Conservation (phyloP, 2,113 vertebrate genomes). For the Onychostoma macrolepis region DNA sequence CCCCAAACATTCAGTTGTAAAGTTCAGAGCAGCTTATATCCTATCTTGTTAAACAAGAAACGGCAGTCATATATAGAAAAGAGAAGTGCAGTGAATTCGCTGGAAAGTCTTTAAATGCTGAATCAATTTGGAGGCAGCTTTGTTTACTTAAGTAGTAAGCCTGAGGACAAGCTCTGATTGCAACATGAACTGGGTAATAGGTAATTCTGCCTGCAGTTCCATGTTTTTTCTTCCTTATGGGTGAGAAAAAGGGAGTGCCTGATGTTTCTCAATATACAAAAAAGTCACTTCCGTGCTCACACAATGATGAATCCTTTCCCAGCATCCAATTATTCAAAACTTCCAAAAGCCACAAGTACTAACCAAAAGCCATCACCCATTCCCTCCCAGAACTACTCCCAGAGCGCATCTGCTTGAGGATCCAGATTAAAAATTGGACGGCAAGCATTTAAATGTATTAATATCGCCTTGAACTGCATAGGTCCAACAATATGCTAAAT, state of each 20-base stretch:
- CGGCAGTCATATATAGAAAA: constrained; percentile 46
- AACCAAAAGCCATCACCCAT: constrained; percentile 39
- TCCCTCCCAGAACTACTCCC: constrained; percentile 42
- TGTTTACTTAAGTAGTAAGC: constrained; percentile 57
- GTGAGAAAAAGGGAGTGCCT: constrained; percentile 32
- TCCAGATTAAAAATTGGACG: background rate
- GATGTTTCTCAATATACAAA: constrained; percentile 58
- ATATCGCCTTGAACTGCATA: background rate
- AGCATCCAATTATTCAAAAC: constrained; percentile 64
- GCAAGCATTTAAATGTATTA: background rate
- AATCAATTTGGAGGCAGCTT: constrained; percentile 60
- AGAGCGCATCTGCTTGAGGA: background rate
- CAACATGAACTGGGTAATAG: constrained; percentile 54
- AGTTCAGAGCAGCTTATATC: constrained; percentile 47
- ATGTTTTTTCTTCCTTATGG: constrained; percentile 30
- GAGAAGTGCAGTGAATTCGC: constrained; percentile 44
- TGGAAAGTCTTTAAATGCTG: constrained; percentile 55
- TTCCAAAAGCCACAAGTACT: constrained; percentile 57
- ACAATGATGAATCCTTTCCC: constrained; percentile 59
- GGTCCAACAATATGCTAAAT: background rate
- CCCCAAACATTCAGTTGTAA: constrained; percentile 48
- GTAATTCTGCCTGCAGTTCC: constrained; percentile 45
- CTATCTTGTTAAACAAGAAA: constrained; percentile 53
- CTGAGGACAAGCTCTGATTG: constrained; percentile 46
- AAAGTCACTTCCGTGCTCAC: constrained; percentile 43